Evolutionary conservation across 2,113 vertebrate species (phyloP).

Genomic region (Microcebus tavaratra): DNA sequence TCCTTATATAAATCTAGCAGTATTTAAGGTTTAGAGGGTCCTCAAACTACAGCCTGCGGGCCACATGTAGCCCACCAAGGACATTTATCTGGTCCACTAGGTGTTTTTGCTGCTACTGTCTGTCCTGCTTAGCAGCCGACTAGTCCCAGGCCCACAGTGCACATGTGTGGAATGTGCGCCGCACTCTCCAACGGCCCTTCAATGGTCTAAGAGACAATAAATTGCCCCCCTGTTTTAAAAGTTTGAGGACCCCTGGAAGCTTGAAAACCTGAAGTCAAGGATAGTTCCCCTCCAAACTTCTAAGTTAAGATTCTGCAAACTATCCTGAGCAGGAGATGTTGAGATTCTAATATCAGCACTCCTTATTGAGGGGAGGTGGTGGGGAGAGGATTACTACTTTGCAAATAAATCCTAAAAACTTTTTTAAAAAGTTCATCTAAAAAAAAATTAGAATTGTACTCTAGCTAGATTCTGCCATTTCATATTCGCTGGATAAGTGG

Average conservation of each 20-base stretch:
- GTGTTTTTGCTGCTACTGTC: too few species aligned
- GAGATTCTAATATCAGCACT: background rate
- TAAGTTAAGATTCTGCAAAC: background rate
- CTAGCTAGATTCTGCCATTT: background rate
- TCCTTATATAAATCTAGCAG: background rate
- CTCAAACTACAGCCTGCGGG: too few species aligned
- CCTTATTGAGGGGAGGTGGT: accelerated
- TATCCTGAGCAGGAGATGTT: background rate
- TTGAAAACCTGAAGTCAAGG: background rate
- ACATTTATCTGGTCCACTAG: too few species aligned
- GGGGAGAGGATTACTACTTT: background rate
- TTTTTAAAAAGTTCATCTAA: background rate
- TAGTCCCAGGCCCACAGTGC: too few species aligned
- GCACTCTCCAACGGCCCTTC: too few species aligned
- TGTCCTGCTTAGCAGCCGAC: too few species aligned
- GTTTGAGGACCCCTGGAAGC: background rate
- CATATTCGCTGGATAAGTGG: background rate
- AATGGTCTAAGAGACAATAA: too few species aligned
- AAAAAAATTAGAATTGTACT: background rate
- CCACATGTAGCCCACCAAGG: too few species aligned
- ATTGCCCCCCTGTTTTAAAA: too few species aligned
- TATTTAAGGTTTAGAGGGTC: background rate
- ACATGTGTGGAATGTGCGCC: too few species aligned
- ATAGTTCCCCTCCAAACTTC: background rate
- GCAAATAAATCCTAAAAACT: background rate